Evolutionary conservation across 2,113 vertebrate genomes (phyloP), one percentile per base, ranked within the genome.

Genomic region (Phyllostomus hastatus): DNA sequence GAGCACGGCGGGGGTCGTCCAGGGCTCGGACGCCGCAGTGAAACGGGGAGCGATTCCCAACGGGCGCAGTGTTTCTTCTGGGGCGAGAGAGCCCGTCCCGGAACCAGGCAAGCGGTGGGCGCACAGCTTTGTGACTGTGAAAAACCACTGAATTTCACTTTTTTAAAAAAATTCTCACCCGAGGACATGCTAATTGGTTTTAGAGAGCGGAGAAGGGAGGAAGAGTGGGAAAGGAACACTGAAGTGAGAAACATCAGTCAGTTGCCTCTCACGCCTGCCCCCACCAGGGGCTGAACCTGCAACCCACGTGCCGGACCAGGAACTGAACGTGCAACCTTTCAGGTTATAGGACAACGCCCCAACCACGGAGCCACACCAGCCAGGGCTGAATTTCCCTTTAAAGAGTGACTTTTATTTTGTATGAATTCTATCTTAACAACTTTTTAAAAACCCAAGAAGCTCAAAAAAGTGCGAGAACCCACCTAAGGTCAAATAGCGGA

Each of bases 1-100:
- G 26, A 26, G 46, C 0, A 19, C 11, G 8, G 7, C 4, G 0
- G 66, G 0, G 28, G n/a, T 0, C 5, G 41, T 22, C 38, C 4
- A n/a, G 75, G 66, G n/a, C 31, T 33, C 4, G 10, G 66, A 11
- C 2, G 33, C 26, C 0, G 24, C 24, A 0, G 28, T 38, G 33
- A 48, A 59, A 2, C 4, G 41, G 4, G 12, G 22, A 3, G 12
- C 5, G 31, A 20, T 12, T n/a, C 38, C 20, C 10, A 48, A 10
- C 0, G 66, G 41, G 12, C 1, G 1, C 12, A 20, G 19, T 41
- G 31, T 31, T 75, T 10, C 70, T 90, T 57, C 4, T 14, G 46
- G 75, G 28, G n/a, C 14, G 59, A 38, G n/a, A 41, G 70, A 33
- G 33, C 20, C 31, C 2, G 7, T 78, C 82, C 61, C 64, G 54